These are phyloP conservation scores for Puma concolor DNA, from an alignment of 2,113 vertebrate species.

Conservation along the genomic window DNA sequence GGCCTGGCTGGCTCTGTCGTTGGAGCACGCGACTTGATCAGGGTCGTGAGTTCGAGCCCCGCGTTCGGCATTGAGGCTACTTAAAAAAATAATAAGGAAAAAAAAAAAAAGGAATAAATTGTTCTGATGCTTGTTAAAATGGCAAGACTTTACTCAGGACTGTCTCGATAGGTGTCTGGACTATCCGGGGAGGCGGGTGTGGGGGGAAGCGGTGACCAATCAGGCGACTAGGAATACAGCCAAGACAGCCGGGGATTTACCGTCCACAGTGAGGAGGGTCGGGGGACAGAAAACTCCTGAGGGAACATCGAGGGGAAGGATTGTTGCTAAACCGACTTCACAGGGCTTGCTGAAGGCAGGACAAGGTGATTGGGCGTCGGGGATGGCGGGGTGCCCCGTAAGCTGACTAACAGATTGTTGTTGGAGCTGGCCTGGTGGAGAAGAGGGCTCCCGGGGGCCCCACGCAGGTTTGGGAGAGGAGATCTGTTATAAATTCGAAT, in stretches of 20 bases:
- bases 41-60: not conserved
- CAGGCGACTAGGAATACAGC: fast-evolving
- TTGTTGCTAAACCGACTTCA: not conserved
- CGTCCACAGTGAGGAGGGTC: too few relatives aligned
- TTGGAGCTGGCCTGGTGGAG: not conserved
- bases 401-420: too few relatives aligned
- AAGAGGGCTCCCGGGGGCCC: not conserved
- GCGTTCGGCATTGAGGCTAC: not conserved
- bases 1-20: not conserved
- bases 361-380: not conserved
- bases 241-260: too few relatives aligned
- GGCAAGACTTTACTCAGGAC: not conserved
- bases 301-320: not conserved
- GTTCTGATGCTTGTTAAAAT: not conserved
- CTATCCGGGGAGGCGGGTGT: too few relatives aligned
- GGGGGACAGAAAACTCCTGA: not conserved
- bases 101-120: not conserved
- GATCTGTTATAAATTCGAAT: not conserved
- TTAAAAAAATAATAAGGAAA: not conserved
- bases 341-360: not conserved
- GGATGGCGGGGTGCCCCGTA: not conserved
- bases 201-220: not conserved
- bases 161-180: not conserved
- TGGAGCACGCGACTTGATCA: not conserved
- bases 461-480: not conserved